Evolutionary conservation across 2,113 vertebrate genomes (phyloP), one percentile per base, ranked within the genome.

Genomic region (Siniperca chuatsi): DNA sequence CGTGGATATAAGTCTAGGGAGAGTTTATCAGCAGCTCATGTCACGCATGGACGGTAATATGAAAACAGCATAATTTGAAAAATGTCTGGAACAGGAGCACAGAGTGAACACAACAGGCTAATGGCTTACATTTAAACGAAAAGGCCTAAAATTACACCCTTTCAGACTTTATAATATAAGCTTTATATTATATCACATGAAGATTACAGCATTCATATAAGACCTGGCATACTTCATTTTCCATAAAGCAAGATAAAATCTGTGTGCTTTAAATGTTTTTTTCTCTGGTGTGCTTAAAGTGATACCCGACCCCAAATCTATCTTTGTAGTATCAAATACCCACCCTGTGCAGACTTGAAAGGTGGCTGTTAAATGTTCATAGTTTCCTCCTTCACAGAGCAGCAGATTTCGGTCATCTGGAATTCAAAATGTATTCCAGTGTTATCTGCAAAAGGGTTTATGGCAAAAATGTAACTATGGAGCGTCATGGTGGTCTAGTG

Each of bases 1-100:
- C 1, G 1, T 46, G 65, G 55, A 76, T 87, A 83, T 81, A 86
- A 87, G 88, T 84, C 89, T 83, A 52, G 80, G 69, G 55, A 84
- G 67, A 92, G 84, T 85, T 93, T 89, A 94, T 93, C 84, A 4
- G 82, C 64, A 78, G 82, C 81, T 87, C 82, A 82, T 85, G 89
- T 89, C 87, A 88, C 62, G 74, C 92, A 88, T 90, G 84, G 58
- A 70, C 20, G 37, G 62, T 84, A 88, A 86, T 75, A 80, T 79
- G 66, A 85, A 91, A 93, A 86, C n/a, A 78, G 84, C 72, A 87
- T 90, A 58, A 93, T 87, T 69, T 83, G 75, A 82, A 86, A 85
- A 93, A 79, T 75, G 75, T 80, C 77, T 76, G 54, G 48, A 83
- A 83, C 73, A 78, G 57, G 35, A 69, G 78, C 54, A 75, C 33